Percentiles rank a stretch among this genome's conserved stretches.
phyloP scores from a whole-genome alignment of 2,888 invertebrate genomes.

The Prostheceraeus crozeri region DNA sequence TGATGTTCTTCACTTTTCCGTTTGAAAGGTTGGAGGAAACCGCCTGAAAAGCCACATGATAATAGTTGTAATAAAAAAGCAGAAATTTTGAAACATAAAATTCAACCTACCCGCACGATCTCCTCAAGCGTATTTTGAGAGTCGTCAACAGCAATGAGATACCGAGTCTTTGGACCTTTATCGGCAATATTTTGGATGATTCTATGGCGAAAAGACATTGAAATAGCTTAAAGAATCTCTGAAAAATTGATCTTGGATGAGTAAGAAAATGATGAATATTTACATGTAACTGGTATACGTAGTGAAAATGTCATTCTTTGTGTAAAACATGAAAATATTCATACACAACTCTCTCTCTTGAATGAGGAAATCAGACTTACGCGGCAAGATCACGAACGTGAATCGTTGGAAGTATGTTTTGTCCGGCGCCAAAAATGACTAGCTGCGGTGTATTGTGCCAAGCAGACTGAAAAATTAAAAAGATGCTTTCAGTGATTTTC shows the following conservation, averaged over 20 bases:
- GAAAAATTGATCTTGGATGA: no score
- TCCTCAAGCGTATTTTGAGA: slow-evolving; percentile 54
- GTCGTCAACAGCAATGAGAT: slow-evolving; percentile 57
- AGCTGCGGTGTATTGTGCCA: slow-evolving; percentile 56
- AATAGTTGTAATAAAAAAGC: no score
- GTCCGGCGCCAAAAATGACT: slow-evolving; percentile 54
- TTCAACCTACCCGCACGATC: slow-evolving; percentile 55
- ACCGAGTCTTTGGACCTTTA: slow-evolving; percentile 52
- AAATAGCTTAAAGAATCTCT: no score
- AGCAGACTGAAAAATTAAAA: slow-evolving; percentile 54
- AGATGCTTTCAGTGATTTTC: no score
- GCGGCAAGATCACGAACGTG: slow-evolving; percentile 56
- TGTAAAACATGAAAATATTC: no score
- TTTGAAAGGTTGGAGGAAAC: slow-evolving; percentile 50
- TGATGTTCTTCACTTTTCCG: slow-evolving; percentile 51
- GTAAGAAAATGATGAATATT: no score
- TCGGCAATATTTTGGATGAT: slow-evolving; percentile 57
- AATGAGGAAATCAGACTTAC: no score
- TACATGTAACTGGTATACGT: no score
- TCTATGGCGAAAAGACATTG: no score
- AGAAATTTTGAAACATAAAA: no score
- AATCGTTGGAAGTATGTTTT: slow-evolving; percentile 56
- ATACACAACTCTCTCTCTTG: no score
- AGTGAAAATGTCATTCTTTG: no score
- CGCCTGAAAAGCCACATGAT: slow-evolving; percentile 43